These are phyloP conservation scores for Oscheius sp. DNA, from an alignment of 2,888 invertebrate genomes.

Conservation along the genomic window DNA sequence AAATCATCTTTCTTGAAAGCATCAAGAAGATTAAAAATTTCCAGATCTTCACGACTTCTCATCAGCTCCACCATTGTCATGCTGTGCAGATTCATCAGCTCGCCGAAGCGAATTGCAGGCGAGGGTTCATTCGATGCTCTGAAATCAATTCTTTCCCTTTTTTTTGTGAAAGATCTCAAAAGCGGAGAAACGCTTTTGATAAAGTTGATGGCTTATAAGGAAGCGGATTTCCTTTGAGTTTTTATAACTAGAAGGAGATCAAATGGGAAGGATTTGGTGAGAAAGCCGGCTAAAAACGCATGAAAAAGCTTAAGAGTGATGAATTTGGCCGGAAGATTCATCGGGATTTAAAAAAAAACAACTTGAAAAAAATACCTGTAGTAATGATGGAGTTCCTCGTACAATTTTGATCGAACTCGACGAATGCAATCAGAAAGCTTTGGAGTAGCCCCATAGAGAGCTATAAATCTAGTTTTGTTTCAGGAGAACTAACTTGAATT, in stretches of 20 bases:
- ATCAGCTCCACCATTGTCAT: constrained; percentile 16
- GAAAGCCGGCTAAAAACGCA: no score
- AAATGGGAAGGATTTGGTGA: no score
- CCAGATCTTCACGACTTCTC: constrained; percentile 12
- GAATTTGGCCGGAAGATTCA: no score
- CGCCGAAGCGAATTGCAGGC: constrained; percentile 2
- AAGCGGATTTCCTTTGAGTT: no score
- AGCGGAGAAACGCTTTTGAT: no score
- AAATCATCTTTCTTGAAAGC: constrained; percentile 22
- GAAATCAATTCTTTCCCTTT: not conserved
- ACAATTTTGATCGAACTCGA: not conserved
- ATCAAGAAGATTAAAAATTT: constrained; percentile 8
- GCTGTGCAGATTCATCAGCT: constrained; percentile 14
- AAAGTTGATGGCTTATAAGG: no score
- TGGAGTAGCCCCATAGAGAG: not conserved
- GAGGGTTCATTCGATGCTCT: constrained; percentile 5
- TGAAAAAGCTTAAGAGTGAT: no score
- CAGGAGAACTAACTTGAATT: constrained; percentile 5
- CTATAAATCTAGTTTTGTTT: not conserved
- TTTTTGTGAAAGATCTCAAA: not conserved
- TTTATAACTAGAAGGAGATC: no score
- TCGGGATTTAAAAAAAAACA: no score
- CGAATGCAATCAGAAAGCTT: not conserved
- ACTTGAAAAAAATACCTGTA: not conserved
- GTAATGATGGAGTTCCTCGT: constrained; percentile 16